phyloP scores from a whole-genome alignment of 2,888 invertebrate species.

The Aproaerema taeniolella region DNA sequence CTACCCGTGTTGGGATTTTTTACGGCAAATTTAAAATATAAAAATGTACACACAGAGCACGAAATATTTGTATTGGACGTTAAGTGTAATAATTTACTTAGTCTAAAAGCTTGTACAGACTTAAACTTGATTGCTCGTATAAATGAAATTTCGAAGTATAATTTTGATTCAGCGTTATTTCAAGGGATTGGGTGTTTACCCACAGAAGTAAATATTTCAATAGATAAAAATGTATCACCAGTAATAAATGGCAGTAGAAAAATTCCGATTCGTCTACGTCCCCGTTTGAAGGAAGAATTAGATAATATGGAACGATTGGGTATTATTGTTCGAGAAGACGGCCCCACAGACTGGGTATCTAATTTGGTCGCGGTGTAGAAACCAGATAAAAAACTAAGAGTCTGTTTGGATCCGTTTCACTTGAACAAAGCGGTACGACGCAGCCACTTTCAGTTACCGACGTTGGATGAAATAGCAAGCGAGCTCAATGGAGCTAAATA shows the following conservation, averaged over 20 bases:
- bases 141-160: not conserved
- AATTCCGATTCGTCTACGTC: constrained; percentile 6
- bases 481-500: constrained; percentile 15
- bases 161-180: not conserved
- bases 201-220: not conserved
- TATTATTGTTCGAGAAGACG: not conserved
- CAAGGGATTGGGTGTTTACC: constrained; percentile 6
- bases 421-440: constrained; percentile 14
- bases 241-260: constrained; percentile 11
- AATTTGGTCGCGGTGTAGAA: not conserved
- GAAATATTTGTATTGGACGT: not conserved
- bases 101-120: constrained; percentile 1
- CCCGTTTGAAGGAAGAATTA: constrained; percentile 6
- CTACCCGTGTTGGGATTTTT: constrained; percentile 7
- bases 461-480: constrained; percentile 16
- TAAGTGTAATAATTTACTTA: too few species aligned
- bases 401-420: constrained; percentile 12
- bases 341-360: constrained; percentile 11
- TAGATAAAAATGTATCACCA: constrained; percentile 7
- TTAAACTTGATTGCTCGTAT: not conserved
- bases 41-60: not conserved
- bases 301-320: constrained; percentile 4
- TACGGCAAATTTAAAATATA: constrained; percentile 1
- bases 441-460: constrained; percentile 17
- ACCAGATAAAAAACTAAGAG: constrained; percentile 6